These are phyloP conservation scores for Trilocha varians DNA, from an alignment of 2,888 invertebrate species.

Conservation along the genomic window DNA sequence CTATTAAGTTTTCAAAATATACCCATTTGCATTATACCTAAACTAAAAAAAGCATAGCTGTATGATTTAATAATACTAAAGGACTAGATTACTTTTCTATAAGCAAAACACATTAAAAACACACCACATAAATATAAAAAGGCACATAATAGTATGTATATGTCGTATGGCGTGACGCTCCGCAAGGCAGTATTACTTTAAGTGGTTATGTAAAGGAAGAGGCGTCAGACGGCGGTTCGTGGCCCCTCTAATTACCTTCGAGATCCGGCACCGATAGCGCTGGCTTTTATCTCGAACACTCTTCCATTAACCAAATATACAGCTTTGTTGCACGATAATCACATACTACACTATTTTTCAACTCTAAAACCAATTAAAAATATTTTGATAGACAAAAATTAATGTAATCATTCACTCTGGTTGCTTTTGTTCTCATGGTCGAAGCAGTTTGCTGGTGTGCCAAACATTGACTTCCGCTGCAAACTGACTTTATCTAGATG, in stretches of 20 bases:
- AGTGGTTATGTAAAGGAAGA: slow-evolving; percentile 60
- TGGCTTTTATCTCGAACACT: slow-evolving; percentile 66
- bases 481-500: slow-evolving; percentile 33
- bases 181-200: slow-evolving; percentile 54
- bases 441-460: slow-evolving; percentile 44
- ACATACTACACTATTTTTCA: slow-evolving; percentile 61
- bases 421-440: slow-evolving; percentile 31
- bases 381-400: slow-evolving; percentile 69
- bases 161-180: background rate
- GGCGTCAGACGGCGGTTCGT: slow-evolving; percentile 23
- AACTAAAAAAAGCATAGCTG: too few relatives aligned
- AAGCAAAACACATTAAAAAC: too few relatives aligned
- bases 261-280: slow-evolving; percentile 62
- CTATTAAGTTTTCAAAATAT: too few relatives aligned
- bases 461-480: slow-evolving; percentile 49
- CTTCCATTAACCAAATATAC: slow-evolving; percentile 73
- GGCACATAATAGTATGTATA: background rate
- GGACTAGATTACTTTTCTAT: too few relatives aligned
- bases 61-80: too few relatives aligned
- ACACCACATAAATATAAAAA: too few relatives aligned
- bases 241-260: slow-evolving; percentile 58
- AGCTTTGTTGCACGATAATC: slow-evolving; percentile 60
- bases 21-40: too few relatives aligned
- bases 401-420: slow-evolving; percentile 53
- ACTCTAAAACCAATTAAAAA: slow-evolving; percentile 66